Percentiles rank a stretch among this genome's conserved stretches.
phyloP scores from a whole-genome alignment of 2,113 vertebrate genomes.

The Microcebus jonahi region DNA sequence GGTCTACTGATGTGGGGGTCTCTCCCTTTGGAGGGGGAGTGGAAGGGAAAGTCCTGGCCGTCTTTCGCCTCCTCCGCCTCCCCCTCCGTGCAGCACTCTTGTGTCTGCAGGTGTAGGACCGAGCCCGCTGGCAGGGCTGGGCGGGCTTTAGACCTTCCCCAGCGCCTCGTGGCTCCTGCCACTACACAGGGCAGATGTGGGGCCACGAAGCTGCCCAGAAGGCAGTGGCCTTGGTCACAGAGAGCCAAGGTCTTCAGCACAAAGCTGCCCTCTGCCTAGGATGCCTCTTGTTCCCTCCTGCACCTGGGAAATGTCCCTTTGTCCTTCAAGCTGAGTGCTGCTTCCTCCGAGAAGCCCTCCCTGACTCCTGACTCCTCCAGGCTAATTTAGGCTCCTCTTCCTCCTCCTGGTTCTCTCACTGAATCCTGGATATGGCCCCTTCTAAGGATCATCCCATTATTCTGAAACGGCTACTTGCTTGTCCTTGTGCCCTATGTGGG shows the following conservation, averaged over 20 bases:
- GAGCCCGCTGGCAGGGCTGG: background rate
- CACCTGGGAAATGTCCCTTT: background rate
- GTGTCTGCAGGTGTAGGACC: background rate
- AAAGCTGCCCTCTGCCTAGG: background rate
- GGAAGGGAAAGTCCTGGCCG: background rate
- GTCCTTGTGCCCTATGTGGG: background rate
- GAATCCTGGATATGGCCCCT: background rate
- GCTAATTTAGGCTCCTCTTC: background rate
- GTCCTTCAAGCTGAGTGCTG: background rate
- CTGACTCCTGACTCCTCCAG: background rate
- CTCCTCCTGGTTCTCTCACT: background rate
- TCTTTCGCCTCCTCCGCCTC: background rate
- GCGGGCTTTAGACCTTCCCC: background rate
- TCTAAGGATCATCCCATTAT: background rate
- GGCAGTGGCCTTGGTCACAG: background rate
- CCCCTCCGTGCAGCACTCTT: background rate
- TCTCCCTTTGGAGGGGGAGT: background rate
- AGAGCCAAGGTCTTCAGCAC: background rate
- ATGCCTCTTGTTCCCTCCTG: background rate
- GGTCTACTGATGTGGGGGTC: fast-evolving
- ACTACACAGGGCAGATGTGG: fast-evolving
- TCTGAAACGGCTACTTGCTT: background rate
- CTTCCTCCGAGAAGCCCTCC: background rate
- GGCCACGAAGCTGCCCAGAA: background rate
- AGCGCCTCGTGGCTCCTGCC: background rate